These are phyloP conservation scores for Oncorhynchus clarkii DNA, from an alignment of 2,113 vertebrate species.

Conservation along the genomic window DNA sequence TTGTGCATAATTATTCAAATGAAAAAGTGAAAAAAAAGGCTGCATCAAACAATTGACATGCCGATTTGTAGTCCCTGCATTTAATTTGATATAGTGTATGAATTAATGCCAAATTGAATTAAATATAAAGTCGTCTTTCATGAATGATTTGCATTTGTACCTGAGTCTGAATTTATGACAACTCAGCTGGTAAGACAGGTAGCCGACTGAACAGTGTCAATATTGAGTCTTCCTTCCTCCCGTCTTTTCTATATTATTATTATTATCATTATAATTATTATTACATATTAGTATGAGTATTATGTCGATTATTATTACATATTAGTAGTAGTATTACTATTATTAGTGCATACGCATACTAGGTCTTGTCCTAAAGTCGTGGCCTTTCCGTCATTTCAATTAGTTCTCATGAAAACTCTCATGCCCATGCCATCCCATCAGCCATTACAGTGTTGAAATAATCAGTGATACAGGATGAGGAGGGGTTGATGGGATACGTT, in stretches of 20 bases:
- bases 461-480: slow-evolving; percentile 71
- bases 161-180: neutral
- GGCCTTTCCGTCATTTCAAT: no score
- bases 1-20: slow-evolving; percentile 57
- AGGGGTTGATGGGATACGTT: neutral
- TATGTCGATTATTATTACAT: no score
- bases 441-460: slow-evolving; percentile 56
- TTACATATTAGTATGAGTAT: neutral
- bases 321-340: no score
- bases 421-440: neutral
- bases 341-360: no score
- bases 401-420: neutral
- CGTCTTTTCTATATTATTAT: neutral
- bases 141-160: slow-evolving; percentile 22
- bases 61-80: slow-evolving; percentile 56
- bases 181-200: neutral
- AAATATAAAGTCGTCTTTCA: slow-evolving; percentile 26
- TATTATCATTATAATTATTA: neutral
- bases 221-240: neutral
- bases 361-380: no score
- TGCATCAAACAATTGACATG: slow-evolving; percentile 61
- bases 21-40: slow-evolving; percentile 30
- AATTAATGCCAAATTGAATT: slow-evolving; percentile 62
- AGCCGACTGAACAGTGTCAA: neutral
- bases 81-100: slow-evolving; percentile 55